A percentile compares a stretch with the other conserved stretches of the same genome.
Conservation (phyloP, 35 echinoderm and acorn worm genomes). For the Eucidaris tribuloides region DNA sequence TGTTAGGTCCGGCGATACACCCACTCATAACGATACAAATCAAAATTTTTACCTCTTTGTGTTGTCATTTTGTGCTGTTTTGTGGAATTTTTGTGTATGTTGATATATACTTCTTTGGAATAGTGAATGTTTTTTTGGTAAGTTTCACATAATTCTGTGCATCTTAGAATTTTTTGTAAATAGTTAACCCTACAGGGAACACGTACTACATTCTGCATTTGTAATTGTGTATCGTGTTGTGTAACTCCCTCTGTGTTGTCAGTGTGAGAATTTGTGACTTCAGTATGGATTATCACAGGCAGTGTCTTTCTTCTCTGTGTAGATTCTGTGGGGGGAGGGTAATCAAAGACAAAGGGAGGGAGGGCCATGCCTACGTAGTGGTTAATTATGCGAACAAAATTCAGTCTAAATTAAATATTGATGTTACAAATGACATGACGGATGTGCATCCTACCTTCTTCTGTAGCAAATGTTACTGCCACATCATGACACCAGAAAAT, state of each 20-base stretch:
- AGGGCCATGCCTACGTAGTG: background rate
- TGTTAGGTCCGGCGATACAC: background rate
- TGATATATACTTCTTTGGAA: background rate
- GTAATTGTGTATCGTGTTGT: background rate
- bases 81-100: background rate
- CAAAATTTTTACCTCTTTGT: background rate
- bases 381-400: background rate
- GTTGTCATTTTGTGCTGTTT: background rate
- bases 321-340: constrained; percentile 15
- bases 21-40: background rate
- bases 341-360: background rate
- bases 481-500: background rate
- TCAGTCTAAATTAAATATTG: background rate
- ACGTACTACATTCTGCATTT: too few species aligned
- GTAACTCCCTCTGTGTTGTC: background rate
- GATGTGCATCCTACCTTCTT: background rate
- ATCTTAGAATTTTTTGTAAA: constrained; percentile 21
- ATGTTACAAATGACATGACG: background rate
- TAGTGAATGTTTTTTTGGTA: background rate
- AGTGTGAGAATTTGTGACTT: background rate
- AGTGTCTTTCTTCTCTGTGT: constrained; percentile 11
- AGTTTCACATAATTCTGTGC: background rate
- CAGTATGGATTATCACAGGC: background rate
- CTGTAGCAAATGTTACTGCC: constrained; percentile 4
- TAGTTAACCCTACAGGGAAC: too few species aligned